These are phyloP conservation scores for Coranthus polyacanthus DNA, from an alignment of 2,797 vertebrate genomes.

Conservation along the genomic window DNA sequence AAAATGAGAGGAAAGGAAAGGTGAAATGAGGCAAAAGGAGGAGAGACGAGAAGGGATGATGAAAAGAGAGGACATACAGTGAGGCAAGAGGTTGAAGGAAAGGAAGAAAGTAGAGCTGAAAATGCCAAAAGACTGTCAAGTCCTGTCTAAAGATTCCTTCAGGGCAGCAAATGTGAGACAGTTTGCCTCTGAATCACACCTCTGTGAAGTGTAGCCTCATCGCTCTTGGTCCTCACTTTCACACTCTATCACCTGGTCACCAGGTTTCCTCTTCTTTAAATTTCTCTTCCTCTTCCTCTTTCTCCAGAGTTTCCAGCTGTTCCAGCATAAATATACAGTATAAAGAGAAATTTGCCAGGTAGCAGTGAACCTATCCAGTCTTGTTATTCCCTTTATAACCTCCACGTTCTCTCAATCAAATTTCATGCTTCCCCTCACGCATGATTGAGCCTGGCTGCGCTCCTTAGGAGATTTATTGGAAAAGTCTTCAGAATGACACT, in stretches of 20 bases:
- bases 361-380: neutral
- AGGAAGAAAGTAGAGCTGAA: neutral
- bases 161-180: slow-evolving; percentile 9
- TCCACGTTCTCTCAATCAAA: slow-evolving; percentile 19
- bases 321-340: neutral
- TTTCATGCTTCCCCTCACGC: neutral
- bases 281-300: neutral
- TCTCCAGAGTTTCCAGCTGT: neutral
- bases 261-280: no score
- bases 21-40: slow-evolving; percentile 12
- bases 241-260: neutral
- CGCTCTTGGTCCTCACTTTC: slow-evolving; percentile 9
- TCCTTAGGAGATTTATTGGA: neutral
- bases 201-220: slow-evolving; percentile 20
- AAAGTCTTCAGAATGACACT: slow-evolving; percentile 8
- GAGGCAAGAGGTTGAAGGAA: slow-evolving; percentile 2
- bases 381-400: slow-evolving; percentile 13
- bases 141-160: slow-evolving; percentile 21
- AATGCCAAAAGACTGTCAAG: slow-evolving; percentile 22
- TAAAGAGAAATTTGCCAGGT: slow-evolving; percentile 9
- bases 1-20: slow-evolving; percentile 2
- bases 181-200: slow-evolving; percentile 19
- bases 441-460: neutral
- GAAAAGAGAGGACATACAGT: slow-evolving; percentile 18
- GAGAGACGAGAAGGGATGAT: slow-evolving; percentile 17